These are phyloP conservation scores for Morpho achilles DNA, from an alignment of 2,888 invertebrate species.

Conservation along the genomic window DNA sequence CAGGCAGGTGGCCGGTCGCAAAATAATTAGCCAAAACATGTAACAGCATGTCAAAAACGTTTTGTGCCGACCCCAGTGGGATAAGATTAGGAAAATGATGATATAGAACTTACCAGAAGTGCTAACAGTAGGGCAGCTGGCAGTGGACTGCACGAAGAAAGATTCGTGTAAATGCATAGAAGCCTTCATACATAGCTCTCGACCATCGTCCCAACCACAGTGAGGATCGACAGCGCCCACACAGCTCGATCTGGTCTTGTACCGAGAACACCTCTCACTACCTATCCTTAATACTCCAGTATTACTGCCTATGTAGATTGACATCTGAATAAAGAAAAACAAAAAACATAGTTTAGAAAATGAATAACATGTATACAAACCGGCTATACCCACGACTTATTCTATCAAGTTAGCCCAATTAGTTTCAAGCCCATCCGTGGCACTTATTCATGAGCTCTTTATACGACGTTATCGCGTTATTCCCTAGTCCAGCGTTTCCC, in stretches of 20 bases:
- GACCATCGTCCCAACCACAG: conserved; percentile 94
- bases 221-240: conserved; percentile 94
- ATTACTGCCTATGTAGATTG: conserved; percentile 88
- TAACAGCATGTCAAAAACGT: no score
- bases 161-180: conserved; percentile 80
- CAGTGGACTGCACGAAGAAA: conserved; percentile 87
- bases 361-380: no score
- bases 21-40: no score
- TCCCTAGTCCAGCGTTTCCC: no score
- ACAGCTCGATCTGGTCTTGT: conserved; percentile 84
- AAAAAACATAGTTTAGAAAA: not conserved
- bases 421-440: no score
- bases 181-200: conserved; percentile 85
- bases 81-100: no score
- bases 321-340: conserved; percentile 69
- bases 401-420: no score
- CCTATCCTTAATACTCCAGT: conserved; percentile 84
- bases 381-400: no score
- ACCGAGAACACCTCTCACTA: conserved; percentile 88
- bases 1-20: no score
- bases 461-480: not conserved
- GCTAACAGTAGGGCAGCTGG: conserved; percentile 42
- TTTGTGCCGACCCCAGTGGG: no score
- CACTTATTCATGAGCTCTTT: no score
- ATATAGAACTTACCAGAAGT: conserved; percentile 25